Conservation (phyloP, 1,140 invertebrate species). For the Drosophila rhopaloa region DNA sequence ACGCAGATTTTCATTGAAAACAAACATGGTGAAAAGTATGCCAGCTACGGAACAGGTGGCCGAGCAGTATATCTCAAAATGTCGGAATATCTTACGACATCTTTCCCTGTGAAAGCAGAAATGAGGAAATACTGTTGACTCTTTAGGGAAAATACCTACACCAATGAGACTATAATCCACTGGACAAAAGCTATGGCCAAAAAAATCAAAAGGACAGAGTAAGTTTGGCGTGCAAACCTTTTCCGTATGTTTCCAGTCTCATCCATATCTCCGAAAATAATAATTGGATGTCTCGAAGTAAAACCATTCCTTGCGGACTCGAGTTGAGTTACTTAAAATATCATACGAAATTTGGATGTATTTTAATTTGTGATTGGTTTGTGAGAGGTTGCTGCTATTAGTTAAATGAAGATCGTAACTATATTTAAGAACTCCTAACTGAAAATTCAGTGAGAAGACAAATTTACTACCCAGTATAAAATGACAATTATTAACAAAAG, state of each 20-base stretch:
- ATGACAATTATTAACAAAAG: no score
- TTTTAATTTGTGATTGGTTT: not conserved
- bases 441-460: no score
- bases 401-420: not conserved
- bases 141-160: constrained; percentile 30
- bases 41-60: constrained; percentile 9
- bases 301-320: not conserved
- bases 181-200: constrained; percentile 28
- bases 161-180: constrained; percentile 19
- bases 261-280: not conserved
- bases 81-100: not conserved
- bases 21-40: constrained; percentile 29
- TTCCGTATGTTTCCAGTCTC: not conserved
- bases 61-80: not conserved
- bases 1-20: constrained; percentile 19
- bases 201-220: constrained; percentile 6
- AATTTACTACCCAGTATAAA: no score
- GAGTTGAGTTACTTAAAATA: not conserved
- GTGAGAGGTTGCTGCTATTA: not conserved
- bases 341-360: not conserved
- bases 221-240: constrained; percentile 23
- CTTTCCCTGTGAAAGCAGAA: not conserved
- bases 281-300: not conserved
- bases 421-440: no score
- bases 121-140: not conserved